phyloP scores from a whole-genome alignment of 1,140 invertebrate species.

The Periplaneta americana region DNA sequence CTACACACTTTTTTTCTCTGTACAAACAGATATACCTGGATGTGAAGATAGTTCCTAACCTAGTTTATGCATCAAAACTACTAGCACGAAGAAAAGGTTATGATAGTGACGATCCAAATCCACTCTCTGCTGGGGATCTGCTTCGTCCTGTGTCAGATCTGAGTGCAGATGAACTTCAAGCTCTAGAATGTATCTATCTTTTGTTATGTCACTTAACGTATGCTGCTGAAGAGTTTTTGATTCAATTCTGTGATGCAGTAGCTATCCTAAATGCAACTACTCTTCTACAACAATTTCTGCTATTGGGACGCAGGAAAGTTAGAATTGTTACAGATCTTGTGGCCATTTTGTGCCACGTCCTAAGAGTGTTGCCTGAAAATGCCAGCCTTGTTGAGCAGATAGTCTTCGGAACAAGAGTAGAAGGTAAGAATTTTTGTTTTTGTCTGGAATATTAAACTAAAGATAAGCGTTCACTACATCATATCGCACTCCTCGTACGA shows the following conservation, averaged over 20 bases:
- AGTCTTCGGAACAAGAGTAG: conserved; percentile 41
- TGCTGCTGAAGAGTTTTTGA: conserved; percentile 58
- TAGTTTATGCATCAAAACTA: conserved; percentile 66
- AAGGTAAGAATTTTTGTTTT: conserved; percentile 14
- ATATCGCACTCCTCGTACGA: no score
- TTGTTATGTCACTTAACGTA: conserved; percentile 67
- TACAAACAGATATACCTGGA: conserved; percentile 57
- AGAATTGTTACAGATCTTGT: conserved; percentile 58
- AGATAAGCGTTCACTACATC: no score
- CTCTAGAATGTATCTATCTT: conserved; percentile 58
- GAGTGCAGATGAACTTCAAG: conserved; percentile 51
- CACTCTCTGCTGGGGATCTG: background rate
- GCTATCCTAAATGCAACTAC: conserved; percentile 54
- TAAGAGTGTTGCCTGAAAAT: conserved; percentile 67
- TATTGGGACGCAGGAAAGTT: conserved; percentile 51
- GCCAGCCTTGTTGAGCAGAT: conserved; percentile 67
- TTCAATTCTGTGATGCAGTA: conserved; percentile 71
- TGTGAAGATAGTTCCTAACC: conserved; percentile 68
- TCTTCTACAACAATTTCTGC: conserved; percentile 38
- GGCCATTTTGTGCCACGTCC: conserved; percentile 65
- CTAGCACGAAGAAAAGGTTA: background rate
- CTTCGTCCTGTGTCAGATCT: conserved; percentile 38
- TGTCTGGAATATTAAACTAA: background rate
- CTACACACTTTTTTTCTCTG: background rate
- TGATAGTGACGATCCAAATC: background rate